These are phyloP conservation scores for Heteromyza rotundicornis DNA, from an alignment of 2,888 invertebrate genomes.

Conservation along the genomic window DNA sequence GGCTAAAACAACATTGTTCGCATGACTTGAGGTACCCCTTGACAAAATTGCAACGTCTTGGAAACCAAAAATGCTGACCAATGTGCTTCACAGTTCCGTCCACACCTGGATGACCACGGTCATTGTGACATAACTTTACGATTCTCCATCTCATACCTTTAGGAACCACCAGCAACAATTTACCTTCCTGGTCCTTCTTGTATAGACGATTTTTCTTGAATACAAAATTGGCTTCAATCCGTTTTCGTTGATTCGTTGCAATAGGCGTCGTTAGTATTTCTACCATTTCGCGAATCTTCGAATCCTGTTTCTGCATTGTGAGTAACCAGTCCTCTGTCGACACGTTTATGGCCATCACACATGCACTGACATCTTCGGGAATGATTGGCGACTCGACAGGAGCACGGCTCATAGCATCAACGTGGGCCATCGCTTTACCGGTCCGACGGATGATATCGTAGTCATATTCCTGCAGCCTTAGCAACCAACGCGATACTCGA, in stretches of 20 bases:
- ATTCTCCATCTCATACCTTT: neutral
- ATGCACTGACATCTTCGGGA: too few species aligned
- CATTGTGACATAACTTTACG: conserved; percentile 31
- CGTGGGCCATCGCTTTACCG: too few species aligned
- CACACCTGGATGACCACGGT: conserved; percentile 30
- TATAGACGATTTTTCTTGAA: neutral
- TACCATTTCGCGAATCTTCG: too few species aligned
- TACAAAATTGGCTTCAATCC: neutral
- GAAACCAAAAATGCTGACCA: conserved; percentile 32
- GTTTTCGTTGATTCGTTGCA: neutral
- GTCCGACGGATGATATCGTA: too few species aligned
- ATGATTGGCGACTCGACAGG: too few species aligned
- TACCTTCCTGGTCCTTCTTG: neutral
- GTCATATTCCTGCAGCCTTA: too few species aligned
- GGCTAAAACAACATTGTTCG: conserved; percentile 28
- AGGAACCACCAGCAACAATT: neutral
- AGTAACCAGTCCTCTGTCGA: too few species aligned
- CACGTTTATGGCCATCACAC: too few species aligned
- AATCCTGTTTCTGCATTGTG: too few species aligned
- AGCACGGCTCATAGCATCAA: too few species aligned
- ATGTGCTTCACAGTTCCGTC: conserved; percentile 33
- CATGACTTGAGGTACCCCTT: conserved; percentile 29
- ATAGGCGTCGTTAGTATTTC: neutral
- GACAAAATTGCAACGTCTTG: conserved; percentile 21
- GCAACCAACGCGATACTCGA: too few species aligned